Evolutionary conservation across 2,888 invertebrate genomes (phyloP).

Genomic region (Tuta absoluta): DNA sequence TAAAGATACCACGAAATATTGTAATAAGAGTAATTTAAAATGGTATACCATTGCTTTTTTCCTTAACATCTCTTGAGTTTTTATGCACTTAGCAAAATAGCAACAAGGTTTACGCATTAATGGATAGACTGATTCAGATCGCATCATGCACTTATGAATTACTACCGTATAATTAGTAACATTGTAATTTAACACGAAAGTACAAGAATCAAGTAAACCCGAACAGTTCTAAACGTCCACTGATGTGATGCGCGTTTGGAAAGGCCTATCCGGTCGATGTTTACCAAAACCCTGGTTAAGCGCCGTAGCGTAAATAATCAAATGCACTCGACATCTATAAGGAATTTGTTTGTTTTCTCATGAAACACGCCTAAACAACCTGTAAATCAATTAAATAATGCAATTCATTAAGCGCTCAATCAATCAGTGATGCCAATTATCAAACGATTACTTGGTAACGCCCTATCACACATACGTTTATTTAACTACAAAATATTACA

Average conservation of each 20-base stretch:
- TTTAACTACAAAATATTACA: neutral
- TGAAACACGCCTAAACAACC: slow-evolving; percentile 49
- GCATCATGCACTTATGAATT: slow-evolving; percentile 42
- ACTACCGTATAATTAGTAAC: neutral
- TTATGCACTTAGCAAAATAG: slow-evolving; percentile 17
- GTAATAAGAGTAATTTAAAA: too few relatives aligned
- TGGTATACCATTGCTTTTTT: neutral
- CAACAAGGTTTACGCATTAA: slow-evolving; percentile 44
- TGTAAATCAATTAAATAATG: slow-evolving; percentile 32
- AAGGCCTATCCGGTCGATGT: slow-evolving; percentile 62
- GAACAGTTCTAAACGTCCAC: slow-evolving; percentile 27
- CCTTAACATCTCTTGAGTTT: neutral
- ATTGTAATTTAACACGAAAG: neutral
- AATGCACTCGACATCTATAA: slow-evolving; percentile 52
- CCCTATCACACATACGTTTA: neutral
- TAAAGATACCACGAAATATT: neutral
- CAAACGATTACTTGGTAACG: too few relatives aligned
- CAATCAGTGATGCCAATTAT: neutral
- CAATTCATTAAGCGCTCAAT: slow-evolving; percentile 32
- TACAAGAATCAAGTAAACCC: slow-evolving; percentile 20
- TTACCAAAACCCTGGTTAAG: slow-evolving; percentile 62
- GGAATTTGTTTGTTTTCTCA: slow-evolving; percentile 69
- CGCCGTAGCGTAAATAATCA: slow-evolving; percentile 63
- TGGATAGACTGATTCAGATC: slow-evolving; percentile 45
- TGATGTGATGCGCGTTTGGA: slow-evolving; percentile 38